Percentiles rank a stretch among this genome's conserved stretches.
Conservation (phyloP, 2,113 vertebrate species). For the Psophia crepitans region DNA sequence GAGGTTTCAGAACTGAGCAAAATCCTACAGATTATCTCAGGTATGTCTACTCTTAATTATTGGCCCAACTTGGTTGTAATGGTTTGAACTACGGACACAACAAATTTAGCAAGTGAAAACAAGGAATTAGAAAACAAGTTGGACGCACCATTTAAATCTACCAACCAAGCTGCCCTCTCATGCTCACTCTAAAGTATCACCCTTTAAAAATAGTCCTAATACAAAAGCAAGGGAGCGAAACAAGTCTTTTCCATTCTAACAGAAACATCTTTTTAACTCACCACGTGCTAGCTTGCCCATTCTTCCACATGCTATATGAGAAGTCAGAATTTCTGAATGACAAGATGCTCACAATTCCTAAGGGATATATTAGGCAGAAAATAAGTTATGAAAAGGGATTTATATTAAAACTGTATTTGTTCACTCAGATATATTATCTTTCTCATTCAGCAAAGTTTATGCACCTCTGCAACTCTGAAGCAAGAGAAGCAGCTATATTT, state of each 20-base stretch:
- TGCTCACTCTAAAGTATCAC: background rate
- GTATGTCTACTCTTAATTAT: background rate
- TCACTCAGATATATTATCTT: background rate
- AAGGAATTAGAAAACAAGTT: background rate
- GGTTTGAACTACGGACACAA: background rate
- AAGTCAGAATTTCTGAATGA: constrained; percentile 78
- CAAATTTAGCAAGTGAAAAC: background rate
- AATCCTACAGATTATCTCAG: background rate
- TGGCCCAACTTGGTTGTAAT: background rate
- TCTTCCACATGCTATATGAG: constrained; percentile 85
- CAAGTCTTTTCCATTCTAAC: background rate
- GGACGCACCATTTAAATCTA: background rate
- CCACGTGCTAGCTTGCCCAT: constrained; percentile 80
- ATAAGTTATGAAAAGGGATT: background rate
- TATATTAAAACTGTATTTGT: background rate
- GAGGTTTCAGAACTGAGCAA: background rate
- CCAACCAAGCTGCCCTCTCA: background rate
- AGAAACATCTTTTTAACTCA: constrained; percentile 57
- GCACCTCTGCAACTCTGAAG: background rate
- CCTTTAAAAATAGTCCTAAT: background rate
- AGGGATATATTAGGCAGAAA: background rate
- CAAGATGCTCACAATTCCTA: constrained; percentile 81
- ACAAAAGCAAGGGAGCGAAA: background rate
- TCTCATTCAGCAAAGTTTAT: background rate
- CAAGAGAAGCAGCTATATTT: background rate